These are phyloP conservation scores for Melolontha melolontha DNA, from an alignment of 2,888 invertebrate genomes.

Conservation along the genomic window DNA sequence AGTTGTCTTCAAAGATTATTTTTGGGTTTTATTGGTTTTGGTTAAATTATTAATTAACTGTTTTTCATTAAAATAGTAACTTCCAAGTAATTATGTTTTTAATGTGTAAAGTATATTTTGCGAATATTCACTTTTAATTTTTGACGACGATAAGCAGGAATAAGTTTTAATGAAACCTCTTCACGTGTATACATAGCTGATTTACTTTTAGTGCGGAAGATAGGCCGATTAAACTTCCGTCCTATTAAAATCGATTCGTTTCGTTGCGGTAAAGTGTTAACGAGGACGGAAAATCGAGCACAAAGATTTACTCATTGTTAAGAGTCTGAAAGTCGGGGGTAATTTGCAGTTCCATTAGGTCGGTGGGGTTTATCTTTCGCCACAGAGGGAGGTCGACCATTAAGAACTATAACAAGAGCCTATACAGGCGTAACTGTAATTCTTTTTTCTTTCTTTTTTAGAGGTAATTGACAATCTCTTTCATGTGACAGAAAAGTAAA, in stretches of 20 bases:
- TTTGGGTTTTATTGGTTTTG: no score
- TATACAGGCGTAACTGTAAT: no score
- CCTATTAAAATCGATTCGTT: conserved; percentile 28
- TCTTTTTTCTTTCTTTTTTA: no score
- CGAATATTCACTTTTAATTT: no score
- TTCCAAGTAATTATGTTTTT: no score
- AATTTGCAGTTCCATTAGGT: conserved; percentile 39
- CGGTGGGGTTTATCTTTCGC: conserved; percentile 22
- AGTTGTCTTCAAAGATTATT: no score
- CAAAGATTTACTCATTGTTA: conserved; percentile 39
- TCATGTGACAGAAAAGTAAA: no score
- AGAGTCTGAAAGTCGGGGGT: conserved; percentile 35
- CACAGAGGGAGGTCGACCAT: conserved; percentile 22
- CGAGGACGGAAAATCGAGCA: conserved; percentile 29
- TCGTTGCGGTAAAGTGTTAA: conserved; percentile 16
- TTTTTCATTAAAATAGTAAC: no score
- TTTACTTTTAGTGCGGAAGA: conserved; percentile 10
- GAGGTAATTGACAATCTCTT: no score
- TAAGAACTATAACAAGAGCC: conserved; percentile 3
- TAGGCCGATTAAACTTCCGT: conserved; percentile 12
- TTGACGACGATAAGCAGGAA: neutral
- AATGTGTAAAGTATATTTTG: no score
- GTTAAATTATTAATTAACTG: no score
- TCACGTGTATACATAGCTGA: neutral
- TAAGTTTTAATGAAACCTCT: conserved; percentile 4